Evolutionary conservation across 2,888 invertebrate genomes (phyloP).

Genomic region (Brenthis ino): DNA sequence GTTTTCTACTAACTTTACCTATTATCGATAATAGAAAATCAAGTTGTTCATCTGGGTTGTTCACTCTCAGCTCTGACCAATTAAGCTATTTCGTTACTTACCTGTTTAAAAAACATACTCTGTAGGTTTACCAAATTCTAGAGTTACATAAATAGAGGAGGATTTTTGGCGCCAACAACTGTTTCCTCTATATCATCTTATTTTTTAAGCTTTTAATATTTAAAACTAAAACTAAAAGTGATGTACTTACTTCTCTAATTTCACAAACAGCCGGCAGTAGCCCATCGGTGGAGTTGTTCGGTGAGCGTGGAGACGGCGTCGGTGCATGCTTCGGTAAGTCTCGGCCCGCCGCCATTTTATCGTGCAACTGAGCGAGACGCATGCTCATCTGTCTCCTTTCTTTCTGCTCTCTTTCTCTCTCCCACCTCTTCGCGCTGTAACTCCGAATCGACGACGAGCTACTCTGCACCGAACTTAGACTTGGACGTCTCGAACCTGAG

Average conservation of each 20-base stretch:
- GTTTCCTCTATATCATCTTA: too few species aligned
- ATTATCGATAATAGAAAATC: too few species aligned
- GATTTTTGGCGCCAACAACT: background rate
- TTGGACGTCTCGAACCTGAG: conserved; percentile 92
- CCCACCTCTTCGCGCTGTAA: conserved; percentile 90
- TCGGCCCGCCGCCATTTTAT: conserved; percentile 81
- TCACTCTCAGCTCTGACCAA: too few species aligned
- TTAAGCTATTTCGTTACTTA: too few species aligned
- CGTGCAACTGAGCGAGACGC: conserved; percentile 86
- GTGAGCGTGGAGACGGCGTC: conserved; percentile 90
- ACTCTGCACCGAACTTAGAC: conserved; percentile 93
- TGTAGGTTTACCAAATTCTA: too few species aligned
- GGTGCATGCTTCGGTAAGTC: conserved; percentile 79
- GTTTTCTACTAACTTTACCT: too few species aligned
- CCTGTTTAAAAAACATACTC: too few species aligned
- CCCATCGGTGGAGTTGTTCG: conserved; percentile 90
- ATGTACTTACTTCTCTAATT: conserved; percentile 85
- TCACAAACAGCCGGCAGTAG: conserved; percentile 91
- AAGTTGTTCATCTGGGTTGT: too few species aligned
- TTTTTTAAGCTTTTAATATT: conserved; percentile 39
- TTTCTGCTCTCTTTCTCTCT: conserved; percentile 91
- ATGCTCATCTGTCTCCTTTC: conserved; percentile 91
- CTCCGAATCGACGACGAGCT: conserved; percentile 91
- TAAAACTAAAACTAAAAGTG: conserved; percentile 51
- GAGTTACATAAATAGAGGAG: background rate